Base-by-base conservation (phyloP, 2,797 vertebrate genomes). In the Sebastes vulpes region DNA sequence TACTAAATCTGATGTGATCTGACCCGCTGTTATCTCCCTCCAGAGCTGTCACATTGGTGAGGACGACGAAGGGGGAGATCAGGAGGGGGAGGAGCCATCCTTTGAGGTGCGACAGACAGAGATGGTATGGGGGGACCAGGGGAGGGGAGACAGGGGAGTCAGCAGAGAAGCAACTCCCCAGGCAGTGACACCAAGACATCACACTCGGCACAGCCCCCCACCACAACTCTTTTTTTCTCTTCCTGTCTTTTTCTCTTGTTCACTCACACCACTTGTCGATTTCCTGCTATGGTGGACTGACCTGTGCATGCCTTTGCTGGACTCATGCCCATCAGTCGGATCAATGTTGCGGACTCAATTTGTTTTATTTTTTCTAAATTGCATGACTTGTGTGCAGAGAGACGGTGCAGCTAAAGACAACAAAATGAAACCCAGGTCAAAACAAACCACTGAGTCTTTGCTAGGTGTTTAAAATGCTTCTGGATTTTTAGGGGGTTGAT, bases 31-130 rank as follows among this genome's bases (percentile, higher is more conserved):
- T 18, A 0, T 77, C 7, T 89, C 58, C n/a, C 9, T 79, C 4
- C 95, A 98, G 98, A 99, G 98, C 94, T 98, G 98, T 83, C 98
- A 98, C 95, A 95, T 97, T 69, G 97, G 96, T 92, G 97, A 98
- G 86, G 97, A 96, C 46, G 97, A 95, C 77, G 97, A 95, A 92
- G 95, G 89, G 79, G 96, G 87, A 87, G 95, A 95, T 48, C 96
- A 96, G 60, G 97, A 97, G 76, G 97, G 96, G 87, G 94, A 90
- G 3, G 97, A 98, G 86, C 93, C 95, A 60, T 91, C 97, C 61
- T 98, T 98, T 94, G 98, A 98, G 97, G 98, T 98, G 96, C 94
- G 92, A 73, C 92, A 94, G 95, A 95, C 94, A 95, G 96, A 96
- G 93, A 95, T 96, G 96, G 96, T 97, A 96, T 95, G 95, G 96